Conservation (phyloP, 2,888 invertebrate genomes). For the Ypsolopha sequella region DNA sequence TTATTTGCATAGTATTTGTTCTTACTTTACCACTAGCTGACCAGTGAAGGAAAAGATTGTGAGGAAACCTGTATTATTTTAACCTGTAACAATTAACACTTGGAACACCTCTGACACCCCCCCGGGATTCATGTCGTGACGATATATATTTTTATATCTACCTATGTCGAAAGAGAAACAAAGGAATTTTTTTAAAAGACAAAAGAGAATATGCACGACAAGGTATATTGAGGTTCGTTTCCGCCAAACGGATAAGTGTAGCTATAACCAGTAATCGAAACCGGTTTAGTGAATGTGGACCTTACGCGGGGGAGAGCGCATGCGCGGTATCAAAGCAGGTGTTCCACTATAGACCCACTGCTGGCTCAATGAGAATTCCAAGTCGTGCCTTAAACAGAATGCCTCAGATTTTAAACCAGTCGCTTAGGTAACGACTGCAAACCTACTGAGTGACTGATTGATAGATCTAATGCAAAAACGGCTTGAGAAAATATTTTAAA, state of each 20-base stretch:
- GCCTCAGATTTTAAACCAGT: slow-evolving; percentile 30
- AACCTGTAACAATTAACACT: no score
- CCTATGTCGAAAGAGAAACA: no score
- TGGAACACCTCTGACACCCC: no score
- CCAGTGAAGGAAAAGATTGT: no score
- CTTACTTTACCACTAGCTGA: no score
- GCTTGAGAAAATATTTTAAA: background rate
- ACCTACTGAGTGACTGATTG: background rate
- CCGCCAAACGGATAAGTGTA: slow-evolving; percentile 65
- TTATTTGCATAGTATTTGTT: no score
- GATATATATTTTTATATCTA: no score
- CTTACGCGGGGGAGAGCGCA: slow-evolving; percentile 58
- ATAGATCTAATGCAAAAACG: no score
- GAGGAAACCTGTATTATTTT: no score
- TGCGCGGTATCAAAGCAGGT: slow-evolving; percentile 67
- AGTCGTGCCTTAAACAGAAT: slow-evolving; percentile 46
- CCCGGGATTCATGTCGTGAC: no score
- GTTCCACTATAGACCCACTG: slow-evolving; percentile 53
- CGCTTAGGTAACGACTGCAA: background rate
- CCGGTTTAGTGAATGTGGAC: slow-evolving; percentile 65
- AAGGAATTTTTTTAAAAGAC: background rate
- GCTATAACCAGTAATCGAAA: slow-evolving; percentile 67
- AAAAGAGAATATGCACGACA: background rate
- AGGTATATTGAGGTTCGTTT: slow-evolving; percentile 38
- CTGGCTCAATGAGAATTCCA: slow-evolving; percentile 60